phyloP scores from a whole-genome alignment of 2,888 invertebrate species.

The Pinctada fucata region DNA sequence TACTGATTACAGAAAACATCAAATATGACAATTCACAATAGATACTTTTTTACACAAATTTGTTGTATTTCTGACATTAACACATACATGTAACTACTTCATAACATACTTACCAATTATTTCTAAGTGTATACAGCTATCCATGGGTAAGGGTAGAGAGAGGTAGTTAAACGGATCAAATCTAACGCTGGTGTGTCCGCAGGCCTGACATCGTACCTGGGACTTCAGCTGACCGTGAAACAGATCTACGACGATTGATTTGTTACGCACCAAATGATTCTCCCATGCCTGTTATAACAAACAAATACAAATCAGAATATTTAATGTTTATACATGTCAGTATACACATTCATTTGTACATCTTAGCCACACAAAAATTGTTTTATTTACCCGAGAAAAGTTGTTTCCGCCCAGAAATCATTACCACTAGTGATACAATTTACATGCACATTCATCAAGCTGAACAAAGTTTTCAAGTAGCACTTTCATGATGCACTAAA shows the following conservation, averaged over 20 bases:
- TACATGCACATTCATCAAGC: too few species aligned
- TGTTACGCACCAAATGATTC: constrained; percentile 88
- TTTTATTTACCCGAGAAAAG: too few species aligned
- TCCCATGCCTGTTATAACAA: constrained; percentile 84
- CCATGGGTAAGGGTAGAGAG: constrained; percentile 92
- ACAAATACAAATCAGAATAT: background rate
- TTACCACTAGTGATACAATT: too few species aligned
- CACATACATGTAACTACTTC: too few species aligned
- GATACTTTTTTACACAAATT: too few species aligned
- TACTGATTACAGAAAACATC: too few species aligned
- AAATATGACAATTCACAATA: too few species aligned
- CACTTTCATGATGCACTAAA: too few species aligned
- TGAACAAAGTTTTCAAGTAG: too few species aligned
- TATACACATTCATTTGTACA: background rate
- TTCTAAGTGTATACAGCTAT: constrained; percentile 88
- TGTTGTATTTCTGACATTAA: too few species aligned
- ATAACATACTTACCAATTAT: constrained; percentile 81
- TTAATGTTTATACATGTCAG: background rate
- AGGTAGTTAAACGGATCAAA: constrained; percentile 96
- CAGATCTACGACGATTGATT: constrained; percentile 91
- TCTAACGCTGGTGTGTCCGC: constrained; percentile 89
- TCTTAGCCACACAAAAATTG: background rate
- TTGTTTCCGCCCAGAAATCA: too few species aligned
- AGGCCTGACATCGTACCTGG: constrained; percentile 88
- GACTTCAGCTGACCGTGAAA: constrained; percentile 96